Base-by-base conservation (phyloP, 2,797 vertebrate genomes). In the Sebastes wilsoni region DNA sequence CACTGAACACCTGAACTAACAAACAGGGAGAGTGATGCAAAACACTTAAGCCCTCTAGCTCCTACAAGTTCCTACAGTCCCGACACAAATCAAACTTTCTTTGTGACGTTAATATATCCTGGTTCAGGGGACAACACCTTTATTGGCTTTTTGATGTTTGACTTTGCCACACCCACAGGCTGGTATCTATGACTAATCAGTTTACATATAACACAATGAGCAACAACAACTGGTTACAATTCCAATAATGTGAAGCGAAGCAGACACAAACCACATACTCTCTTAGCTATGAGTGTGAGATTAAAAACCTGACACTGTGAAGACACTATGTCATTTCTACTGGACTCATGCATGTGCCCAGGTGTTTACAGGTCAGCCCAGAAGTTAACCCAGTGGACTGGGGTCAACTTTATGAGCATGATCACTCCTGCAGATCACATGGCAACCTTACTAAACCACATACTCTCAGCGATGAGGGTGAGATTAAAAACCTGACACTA, bases 111-210 rank as follows among this genome's bases (percentile, higher is more conserved):
- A 11, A 49, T 5, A 46, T 56, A 55, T 85, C 80, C 86, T 81
- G 70, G 18, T 78, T 83, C 11, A 64, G 36, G 25, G 65, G 65
- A 72, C 66, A 81, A 81, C 86, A 85, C 77, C 86, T 89, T 80
- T 86, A 75, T 79, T 88, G 25, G 71, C 54, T 83, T 84, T 77
- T 30, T 13, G 14, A 56, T 78, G 66, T 92, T 91, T 91, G 34
- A 11, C 42, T 55, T 69, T 1, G 56, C 65, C 88, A 84, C 88
- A 81, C 90, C 92, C 62, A 54, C 58, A 52, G 13, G 16, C 11
- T 32, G 46, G 46, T 3, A 79, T 9, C 59, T 79, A 8, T 14
- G 18, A 46, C 14, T 58, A 34, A 52, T 49, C 13, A 28, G 6
- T 66, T 72, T 3, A 54, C 12, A 71, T 36, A 46, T 12, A 61